These are phyloP conservation scores for Sarcophaga caerulescens DNA, from an alignment of 2,888 invertebrate species.

Conservation along the genomic window DNA sequence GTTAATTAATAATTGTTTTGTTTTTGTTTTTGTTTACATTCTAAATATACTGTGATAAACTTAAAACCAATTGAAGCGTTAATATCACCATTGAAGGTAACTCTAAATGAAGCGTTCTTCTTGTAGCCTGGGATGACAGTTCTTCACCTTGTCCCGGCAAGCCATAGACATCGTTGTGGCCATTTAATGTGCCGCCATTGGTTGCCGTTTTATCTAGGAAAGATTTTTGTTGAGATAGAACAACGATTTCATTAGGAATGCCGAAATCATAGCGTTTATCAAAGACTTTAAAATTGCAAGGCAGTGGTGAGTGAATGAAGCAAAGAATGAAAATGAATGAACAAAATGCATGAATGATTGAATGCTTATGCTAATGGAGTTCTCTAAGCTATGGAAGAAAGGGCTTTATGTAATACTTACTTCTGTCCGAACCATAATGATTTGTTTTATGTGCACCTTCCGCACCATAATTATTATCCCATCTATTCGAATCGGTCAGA, in stretches of 20 bases:
- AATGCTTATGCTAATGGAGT: not conserved
- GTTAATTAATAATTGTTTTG: not conserved
- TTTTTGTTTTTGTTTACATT: too few relatives aligned
- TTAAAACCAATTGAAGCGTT: constrained; percentile 18
- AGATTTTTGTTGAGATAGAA: constrained; percentile 88
- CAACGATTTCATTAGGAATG: constrained; percentile 88
- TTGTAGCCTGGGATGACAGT: constrained; percentile 54
- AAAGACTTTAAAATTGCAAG: not conserved
- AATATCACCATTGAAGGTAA: not conserved
- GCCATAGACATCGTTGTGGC: constrained; percentile 69
- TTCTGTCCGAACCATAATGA: constrained; percentile 76
- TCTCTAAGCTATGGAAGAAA: not conserved
- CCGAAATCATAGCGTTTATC: not conserved
- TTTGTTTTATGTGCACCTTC: constrained; percentile 74
- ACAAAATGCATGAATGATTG: constrained; percentile 15
- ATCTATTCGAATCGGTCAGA: constrained; percentile 76
- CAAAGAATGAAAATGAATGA: constrained; percentile 1
- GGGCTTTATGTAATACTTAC: constrained; percentile 72
- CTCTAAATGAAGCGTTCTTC: not conserved
- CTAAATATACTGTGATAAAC: too few relatives aligned
- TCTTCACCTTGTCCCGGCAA: constrained; percentile 73
- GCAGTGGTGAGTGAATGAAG: constrained; percentile 18
- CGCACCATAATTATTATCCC: constrained; percentile 75
- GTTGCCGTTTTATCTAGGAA: constrained; percentile 78
- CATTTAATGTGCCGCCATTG: constrained; percentile 58